These are phyloP conservation scores for Pterobdella sp. DNA, from an alignment of 2,888 invertebrate species.

Conservation along the genomic window DNA sequence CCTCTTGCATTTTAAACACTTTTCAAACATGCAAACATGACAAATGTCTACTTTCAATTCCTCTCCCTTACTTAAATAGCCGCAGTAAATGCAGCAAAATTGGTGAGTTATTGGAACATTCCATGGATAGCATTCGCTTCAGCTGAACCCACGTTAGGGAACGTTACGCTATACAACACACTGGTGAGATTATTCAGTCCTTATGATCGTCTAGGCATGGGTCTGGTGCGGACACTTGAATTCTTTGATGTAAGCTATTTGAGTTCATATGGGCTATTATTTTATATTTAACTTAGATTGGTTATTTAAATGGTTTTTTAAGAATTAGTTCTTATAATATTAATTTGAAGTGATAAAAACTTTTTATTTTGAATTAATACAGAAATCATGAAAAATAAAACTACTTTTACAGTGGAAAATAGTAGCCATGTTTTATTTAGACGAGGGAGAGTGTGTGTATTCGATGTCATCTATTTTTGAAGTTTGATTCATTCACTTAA, in stretches of 20 bases:
- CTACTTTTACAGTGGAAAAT: conserved; percentile 15
- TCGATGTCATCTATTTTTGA: conserved; percentile 18
- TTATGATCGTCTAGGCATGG: conserved; percentile 30
- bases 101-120: conserved; percentile 33
- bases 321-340: no score
- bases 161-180: conserved; percentile 33
- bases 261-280: background rate
- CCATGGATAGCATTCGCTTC: conserved; percentile 32
- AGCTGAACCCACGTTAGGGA: conserved; percentile 26
- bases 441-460: conserved; percentile 7
- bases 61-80: conserved; percentile 10
- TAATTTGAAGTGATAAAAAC: background rate
- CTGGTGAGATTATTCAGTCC: conserved; percentile 33
- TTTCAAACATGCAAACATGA: background rate
- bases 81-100: conserved; percentile 31
- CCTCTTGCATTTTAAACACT: no score
- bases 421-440: conserved; percentile 5
- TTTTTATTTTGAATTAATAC: background rate
- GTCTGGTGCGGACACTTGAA: conserved; percentile 30
- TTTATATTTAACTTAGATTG: background rate
- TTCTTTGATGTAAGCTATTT: conserved; percentile 21
- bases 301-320: background rate
- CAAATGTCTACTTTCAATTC: background rate
- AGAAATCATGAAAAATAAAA: no score
- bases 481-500: background rate